These are phyloP conservation scores for Spizella passerina DNA, from an alignment of 2,797 vertebrate genomes.

Conservation along the genomic window DNA sequence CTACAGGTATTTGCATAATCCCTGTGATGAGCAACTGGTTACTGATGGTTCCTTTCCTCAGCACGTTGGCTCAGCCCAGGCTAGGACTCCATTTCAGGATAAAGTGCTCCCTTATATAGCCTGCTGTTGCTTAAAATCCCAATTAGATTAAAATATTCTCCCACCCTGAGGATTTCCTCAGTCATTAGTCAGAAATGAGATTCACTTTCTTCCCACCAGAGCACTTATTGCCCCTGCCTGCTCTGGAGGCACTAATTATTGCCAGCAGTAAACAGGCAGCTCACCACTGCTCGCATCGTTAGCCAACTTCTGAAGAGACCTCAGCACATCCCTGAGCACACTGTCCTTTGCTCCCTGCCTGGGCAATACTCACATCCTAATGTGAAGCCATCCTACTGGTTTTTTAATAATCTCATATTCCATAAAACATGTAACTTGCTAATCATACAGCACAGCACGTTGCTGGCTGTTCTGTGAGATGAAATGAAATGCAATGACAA, in stretches of 20 bases:
- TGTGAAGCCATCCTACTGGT: not conserved
- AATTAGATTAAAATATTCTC: slow-evolving; percentile 19
- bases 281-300: not conserved
- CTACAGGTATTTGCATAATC: not conserved
- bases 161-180: not conserved
- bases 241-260: slow-evolving; percentile 28
- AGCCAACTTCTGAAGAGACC: not conserved
- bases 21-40: not conserved
- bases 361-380: not conserved
- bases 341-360: not conserved
- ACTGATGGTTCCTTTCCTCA: not conserved
- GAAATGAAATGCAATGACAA: not conserved
- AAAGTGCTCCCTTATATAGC: not conserved
- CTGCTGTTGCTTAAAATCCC: not conserved
- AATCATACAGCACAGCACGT: not conserved
- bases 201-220: slow-evolving; percentile 18
- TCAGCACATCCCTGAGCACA: not conserved
- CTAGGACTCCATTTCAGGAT: not conserved
- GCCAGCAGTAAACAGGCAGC: not conserved
- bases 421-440: not conserved
- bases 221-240: not conserved
- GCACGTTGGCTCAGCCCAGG: not conserved
- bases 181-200: slow-evolving; percentile 48
- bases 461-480: not conserved
- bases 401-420: not conserved